These are phyloP conservation scores for Scaptodrosophila lebanonensis DNA, from an alignment of 1,140 invertebrate species.

Conservation along the genomic window DNA sequence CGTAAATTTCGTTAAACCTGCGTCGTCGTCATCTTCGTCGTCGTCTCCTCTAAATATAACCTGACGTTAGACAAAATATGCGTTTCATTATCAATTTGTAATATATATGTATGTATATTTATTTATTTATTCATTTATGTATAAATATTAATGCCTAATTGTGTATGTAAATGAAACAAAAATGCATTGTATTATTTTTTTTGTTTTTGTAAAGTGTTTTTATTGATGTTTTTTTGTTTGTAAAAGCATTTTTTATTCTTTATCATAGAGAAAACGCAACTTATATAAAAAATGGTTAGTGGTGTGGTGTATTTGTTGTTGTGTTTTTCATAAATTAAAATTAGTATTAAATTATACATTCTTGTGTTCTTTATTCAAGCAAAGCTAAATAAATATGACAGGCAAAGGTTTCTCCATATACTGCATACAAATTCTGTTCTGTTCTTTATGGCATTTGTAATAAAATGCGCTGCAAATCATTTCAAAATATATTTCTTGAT, in stretches of 20 bases:
- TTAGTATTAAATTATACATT: slow-evolving; percentile 38
- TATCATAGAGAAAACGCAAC: slow-evolving; percentile 62
- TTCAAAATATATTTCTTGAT: slow-evolving; percentile 26
- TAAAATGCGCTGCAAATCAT: slow-evolving; percentile 40
- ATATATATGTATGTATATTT: slow-evolving; percentile 31
- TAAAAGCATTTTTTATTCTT: slow-evolving; percentile 59
- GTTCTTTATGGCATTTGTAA: slow-evolving; percentile 22
- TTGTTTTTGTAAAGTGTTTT: slow-evolving; percentile 44
- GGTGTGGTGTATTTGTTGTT: slow-evolving; percentile 2
- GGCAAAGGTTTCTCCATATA: slow-evolving; percentile 27
- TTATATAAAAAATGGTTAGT: slow-evolving; percentile 36
- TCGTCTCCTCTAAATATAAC: slow-evolving; percentile 57
- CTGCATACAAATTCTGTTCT: slow-evolving; percentile 18
- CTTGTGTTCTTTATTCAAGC: slow-evolving; percentile 10
- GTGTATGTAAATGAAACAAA: slow-evolving; percentile 55
- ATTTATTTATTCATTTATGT: slow-evolving; percentile 29
- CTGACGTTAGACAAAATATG: slow-evolving; percentile 69
- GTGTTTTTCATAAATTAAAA: slow-evolving; percentile 37
- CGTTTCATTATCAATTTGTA: slow-evolving; percentile 38
- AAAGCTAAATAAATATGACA: slow-evolving; percentile 32
- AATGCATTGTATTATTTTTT: slow-evolving; percentile 37
- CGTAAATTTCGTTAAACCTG: slow-evolving; percentile 41
- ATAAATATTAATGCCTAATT: slow-evolving; percentile 23
- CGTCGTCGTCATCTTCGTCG: slow-evolving; percentile 9
- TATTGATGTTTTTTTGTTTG: slow-evolving; percentile 37